These are phyloP conservation scores for Halichoeres trimaculatus DNA, from an alignment of 2,113 vertebrate species.

Conservation along the genomic window DNA sequence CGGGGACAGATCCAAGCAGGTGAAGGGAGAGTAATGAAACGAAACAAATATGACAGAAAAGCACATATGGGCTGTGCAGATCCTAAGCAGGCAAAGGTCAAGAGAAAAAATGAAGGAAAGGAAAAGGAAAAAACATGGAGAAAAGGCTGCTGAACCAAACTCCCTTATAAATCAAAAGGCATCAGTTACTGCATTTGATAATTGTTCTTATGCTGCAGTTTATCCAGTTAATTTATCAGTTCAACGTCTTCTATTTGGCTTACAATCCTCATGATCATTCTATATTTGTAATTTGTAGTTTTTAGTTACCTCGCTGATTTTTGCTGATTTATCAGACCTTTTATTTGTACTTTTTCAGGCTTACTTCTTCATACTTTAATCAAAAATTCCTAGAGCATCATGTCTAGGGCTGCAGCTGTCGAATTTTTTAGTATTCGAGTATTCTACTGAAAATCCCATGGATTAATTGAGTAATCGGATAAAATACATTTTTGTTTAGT, in stretches of 20 bases:
- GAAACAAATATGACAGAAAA: conserved; percentile 22
- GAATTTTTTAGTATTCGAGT: no score
- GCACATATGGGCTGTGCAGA: neutral
- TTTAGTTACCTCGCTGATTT: neutral
- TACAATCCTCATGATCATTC: neutral
- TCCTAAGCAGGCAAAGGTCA: neutral
- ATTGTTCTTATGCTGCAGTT: neutral
- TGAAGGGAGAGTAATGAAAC: conserved; percentile 17
- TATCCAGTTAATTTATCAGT: neutral
- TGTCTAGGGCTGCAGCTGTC: no score
- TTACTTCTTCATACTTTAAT: no score
- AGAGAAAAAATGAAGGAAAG: neutral
- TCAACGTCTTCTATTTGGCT: neutral
- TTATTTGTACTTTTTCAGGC: no score
- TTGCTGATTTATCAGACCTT: neutral
- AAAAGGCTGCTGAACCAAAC: neutral
- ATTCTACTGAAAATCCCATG: no score
- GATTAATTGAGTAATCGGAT: no score
- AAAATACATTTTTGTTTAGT: no score
- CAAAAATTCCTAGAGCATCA: no score
- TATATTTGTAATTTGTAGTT: conserved; percentile 1
- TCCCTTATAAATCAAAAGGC: neutral
- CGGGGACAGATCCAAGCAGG: neutral
- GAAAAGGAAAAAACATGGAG: no score
- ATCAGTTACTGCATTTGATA: conserved; percentile 2